These are phyloP conservation scores for Onchidella celtica DNA, from an alignment of 2,888 invertebrate genomes.

Conservation along the genomic window DNA sequence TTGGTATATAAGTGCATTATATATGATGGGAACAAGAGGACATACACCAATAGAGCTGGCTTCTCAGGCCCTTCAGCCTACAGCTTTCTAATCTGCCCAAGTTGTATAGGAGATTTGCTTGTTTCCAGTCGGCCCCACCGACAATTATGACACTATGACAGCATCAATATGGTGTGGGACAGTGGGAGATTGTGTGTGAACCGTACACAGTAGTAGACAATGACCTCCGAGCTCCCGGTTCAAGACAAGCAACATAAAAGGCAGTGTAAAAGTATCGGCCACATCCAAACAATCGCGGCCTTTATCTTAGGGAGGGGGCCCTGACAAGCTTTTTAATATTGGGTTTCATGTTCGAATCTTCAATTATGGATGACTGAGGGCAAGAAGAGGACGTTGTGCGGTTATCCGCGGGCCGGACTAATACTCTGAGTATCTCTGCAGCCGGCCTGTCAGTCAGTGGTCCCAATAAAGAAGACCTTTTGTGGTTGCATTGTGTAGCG, in stretches of 20 bases:
- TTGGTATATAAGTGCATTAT: constrained; percentile 11
- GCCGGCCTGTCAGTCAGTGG: background rate
- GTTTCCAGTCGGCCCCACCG: background rate
- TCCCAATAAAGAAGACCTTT: background rate
- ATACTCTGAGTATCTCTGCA: constrained; percentile 22
- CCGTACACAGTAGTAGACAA: background rate
- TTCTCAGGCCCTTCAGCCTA: background rate
- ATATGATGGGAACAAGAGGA: background rate
- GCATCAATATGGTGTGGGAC: background rate
- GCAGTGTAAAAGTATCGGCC: constrained; percentile 24
- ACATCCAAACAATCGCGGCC: constrained; percentile 36
- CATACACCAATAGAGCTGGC: background rate
- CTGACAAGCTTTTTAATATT: constrained; percentile 47
- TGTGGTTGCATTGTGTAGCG: background rate
- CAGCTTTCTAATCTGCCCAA: constrained; percentile 10
- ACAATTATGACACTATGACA: constrained; percentile 43
- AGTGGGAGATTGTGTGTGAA: background rate
- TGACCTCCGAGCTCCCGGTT: constrained; percentile 35
- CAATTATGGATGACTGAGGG: constrained; percentile 13
- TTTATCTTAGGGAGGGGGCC: constrained; percentile 28
- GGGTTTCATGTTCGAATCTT: constrained; percentile 37
- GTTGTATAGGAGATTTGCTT: constrained; percentile 14
- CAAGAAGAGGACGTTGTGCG: background rate
- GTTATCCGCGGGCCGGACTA: constrained; percentile 4
- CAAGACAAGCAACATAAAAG: constrained; percentile 8